phyloP scores from a whole-genome alignment of 2,888 invertebrate species.

The Euzophera pinguis region DNA sequence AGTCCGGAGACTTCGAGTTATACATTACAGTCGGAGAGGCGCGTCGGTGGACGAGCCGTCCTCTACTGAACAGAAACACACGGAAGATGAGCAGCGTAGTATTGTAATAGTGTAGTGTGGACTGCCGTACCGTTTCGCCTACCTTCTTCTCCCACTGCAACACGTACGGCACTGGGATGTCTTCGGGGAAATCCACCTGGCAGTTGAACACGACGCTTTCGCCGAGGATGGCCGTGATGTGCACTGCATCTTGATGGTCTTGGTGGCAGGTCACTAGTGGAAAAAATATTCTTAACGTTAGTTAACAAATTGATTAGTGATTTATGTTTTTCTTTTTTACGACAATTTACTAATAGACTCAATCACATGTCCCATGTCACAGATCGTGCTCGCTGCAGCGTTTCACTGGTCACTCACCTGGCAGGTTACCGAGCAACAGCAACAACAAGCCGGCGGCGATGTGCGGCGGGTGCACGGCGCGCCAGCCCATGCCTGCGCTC shows the following conservation, averaged over 20 bases:
- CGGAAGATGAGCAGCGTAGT: slow-evolving; percentile 78
- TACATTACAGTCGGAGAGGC: slow-evolving; percentile 74
- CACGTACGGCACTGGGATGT: slow-evolving; percentile 97
- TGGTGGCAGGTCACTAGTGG: slow-evolving; percentile 86
- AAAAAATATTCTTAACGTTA: background rate
- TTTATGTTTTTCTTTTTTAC: background rate
- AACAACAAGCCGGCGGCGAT: slow-evolving; percentile 81
- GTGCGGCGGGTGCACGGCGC: slow-evolving; percentile 89
- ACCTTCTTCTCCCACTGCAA: slow-evolving; percentile 99
- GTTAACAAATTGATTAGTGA: background rate
- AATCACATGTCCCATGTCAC: background rate
- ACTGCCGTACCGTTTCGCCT: slow-evolving; percentile 95
- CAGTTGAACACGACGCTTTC: slow-evolving; percentile 99
- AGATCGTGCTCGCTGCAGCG: background rate
- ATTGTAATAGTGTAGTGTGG: slow-evolving; percentile 78
- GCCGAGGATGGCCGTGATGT: slow-evolving; percentile 98
- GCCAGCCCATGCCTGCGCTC: slow-evolving; percentile 95
- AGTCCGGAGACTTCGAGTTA: slow-evolving; percentile 56
- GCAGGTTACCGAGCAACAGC: slow-evolving; percentile 74
- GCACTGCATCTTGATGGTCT: slow-evolving; percentile 95
- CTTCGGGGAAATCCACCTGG: slow-evolving; percentile 97
- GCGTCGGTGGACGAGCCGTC: slow-evolving; percentile 73
- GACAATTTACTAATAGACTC: background rate
- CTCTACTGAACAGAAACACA: slow-evolving; percentile 80
- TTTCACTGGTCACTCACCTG: slow-evolving; percentile 41